Conservation (phyloP, 2,888 invertebrate genomes). For the Ethmia dodecea region DNA sequence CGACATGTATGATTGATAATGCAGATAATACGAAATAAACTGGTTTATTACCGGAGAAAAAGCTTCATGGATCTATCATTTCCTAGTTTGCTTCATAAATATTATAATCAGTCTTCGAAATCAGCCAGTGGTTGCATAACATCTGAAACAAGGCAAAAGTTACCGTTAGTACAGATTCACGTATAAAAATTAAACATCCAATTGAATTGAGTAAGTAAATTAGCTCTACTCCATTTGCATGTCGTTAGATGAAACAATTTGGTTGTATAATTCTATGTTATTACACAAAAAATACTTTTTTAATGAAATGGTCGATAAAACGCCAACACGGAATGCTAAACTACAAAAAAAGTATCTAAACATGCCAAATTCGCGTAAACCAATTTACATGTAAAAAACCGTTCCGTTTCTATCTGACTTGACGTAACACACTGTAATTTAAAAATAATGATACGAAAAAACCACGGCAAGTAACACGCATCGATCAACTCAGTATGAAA, state of each 20-base stretch:
- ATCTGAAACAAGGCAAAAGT: conserved; percentile 60
- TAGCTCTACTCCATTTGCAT: no score
- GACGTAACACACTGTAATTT: conserved; percentile 70
- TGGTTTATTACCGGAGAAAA: conserved; percentile 49
- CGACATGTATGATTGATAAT: no score
- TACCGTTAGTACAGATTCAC: neutral
- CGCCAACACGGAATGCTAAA: conserved; percentile 28
- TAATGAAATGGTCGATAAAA: conserved; percentile 42
- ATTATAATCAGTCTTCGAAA: conserved; percentile 65
- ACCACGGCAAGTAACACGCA: conserved; percentile 58
- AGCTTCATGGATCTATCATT: conserved; percentile 58
- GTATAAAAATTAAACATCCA: neutral
- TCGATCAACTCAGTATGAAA: conserved; percentile 69
- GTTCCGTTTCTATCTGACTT: conserved; percentile 55
- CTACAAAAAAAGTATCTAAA: conserved; percentile 26
- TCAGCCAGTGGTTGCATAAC: conserved; percentile 49
- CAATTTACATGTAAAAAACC: conserved; percentile 41
- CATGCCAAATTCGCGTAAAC: conserved; percentile 60
- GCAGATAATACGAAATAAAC: no score
- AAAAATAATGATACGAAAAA: conserved; percentile 67
- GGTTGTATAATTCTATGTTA: conserved; percentile 24
- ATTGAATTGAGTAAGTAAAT: neutral
- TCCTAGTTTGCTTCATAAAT: conserved; percentile 51
- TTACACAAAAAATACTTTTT: conserved; percentile 46
- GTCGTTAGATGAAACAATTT: no score